Base-by-base conservation (phyloP, 1,140 invertebrate species). In the Drosophila azteca region DNA sequence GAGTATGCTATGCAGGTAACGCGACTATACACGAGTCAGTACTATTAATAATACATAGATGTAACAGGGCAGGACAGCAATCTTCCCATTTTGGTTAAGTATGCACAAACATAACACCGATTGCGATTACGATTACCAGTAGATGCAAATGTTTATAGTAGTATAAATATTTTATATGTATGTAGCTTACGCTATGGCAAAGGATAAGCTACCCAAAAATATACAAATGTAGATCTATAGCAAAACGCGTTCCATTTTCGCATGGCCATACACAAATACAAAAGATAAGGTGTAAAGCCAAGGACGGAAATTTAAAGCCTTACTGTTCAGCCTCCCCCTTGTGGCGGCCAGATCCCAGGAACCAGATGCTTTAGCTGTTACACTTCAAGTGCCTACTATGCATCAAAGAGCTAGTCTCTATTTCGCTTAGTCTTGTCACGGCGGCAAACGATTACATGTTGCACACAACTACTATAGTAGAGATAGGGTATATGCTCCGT, bases 271-370 rank as follows among this genome's bases (percentile, higher is more conserved):
- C 66, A 61, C 57, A 29, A 43, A 39, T 29, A 58, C 66, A 61
- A 62, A 41, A 43, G 43, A 43, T 13, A 50, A 24, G 44, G 22
- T 55, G 43, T 59, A 62, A 83, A 62, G 76, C 72, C 60, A 60
- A 79, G 82, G 82, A 87, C 82, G 82, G 82, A 82, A 61, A 72
- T 57, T 78, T 62, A 67, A 81, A 77, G 78, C 63, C 63, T 77
- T 51, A 58, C 58, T 59, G 53, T 53, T 41, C 48, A 15, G 44
- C 57, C 58, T 61, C 22, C 53, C 20, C 11, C 4, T 20, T n/a
- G 17, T 5, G 3, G 60, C 48, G 26, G 9, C 9, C 35, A 17
- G 29, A 54, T 49, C 39, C 53, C 54, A 76, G 65, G 53, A 72
- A 70, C 50, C 71, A 60, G 54, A 60, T 75, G 68, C 57, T 44